These are phyloP conservation scores for Hemaris fuciformis DNA, from an alignment of 2,888 invertebrate genomes.

Conservation along the genomic window DNA sequence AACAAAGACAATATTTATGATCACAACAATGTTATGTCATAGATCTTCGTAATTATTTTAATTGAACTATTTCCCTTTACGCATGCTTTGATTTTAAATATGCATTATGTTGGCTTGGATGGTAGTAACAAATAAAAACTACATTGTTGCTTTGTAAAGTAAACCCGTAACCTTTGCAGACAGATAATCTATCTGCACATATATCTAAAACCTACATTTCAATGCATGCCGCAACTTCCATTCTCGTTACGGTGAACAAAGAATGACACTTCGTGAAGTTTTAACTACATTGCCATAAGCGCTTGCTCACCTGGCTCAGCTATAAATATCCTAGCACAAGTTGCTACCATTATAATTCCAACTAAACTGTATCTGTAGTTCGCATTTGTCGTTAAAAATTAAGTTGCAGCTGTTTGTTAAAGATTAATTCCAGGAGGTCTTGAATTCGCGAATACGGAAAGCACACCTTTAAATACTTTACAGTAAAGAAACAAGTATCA, in stretches of 20 bases:
- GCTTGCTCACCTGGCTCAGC: not conserved
- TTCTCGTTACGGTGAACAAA: not conserved
- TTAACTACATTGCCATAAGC: not conserved
- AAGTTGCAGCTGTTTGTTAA: not conserved
- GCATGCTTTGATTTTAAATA: not conserved
- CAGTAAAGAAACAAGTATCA: too few species aligned
- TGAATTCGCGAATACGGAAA: too few species aligned
- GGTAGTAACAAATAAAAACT: not conserved
- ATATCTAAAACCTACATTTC: not conserved
- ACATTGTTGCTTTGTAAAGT: not conserved
- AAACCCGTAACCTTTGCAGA: slow-evolving; percentile 13
- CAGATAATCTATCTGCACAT: slow-evolving; percentile 7
- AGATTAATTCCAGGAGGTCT: not conserved
- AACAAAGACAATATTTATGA: not conserved
- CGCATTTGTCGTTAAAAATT: not conserved
- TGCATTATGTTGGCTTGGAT: not conserved
- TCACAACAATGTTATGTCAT: not conserved
- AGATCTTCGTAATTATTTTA: not conserved
- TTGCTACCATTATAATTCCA: not conserved
- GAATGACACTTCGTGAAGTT: not conserved
- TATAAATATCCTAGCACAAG: not conserved
- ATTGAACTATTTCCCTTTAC: not conserved
- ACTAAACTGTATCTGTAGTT: not conserved
- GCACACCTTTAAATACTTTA: not conserved
- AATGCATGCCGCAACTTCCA: not conserved